A percentile compares a stretch with the other conserved stretches of the same genome.
These are phyloP conservation scores for Ctenopoma kingsleyae DNA, from an alignment of 2,797 vertebrate genomes.

Conservation along the genomic window DNA sequence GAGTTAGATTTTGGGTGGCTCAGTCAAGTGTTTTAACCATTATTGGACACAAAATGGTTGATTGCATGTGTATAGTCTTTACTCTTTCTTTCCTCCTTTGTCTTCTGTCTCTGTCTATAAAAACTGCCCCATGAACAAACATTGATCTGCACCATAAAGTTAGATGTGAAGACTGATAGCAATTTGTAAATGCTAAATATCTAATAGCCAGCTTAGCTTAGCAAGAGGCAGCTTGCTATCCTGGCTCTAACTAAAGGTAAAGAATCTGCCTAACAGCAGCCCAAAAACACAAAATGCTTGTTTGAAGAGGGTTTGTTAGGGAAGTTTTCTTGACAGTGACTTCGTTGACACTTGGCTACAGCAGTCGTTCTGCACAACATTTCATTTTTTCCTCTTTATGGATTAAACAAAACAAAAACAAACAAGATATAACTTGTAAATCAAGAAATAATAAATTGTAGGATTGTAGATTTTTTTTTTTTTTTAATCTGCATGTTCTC, in stretches of 20 bases:
- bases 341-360: too few relatives aligned
- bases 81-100: not conserved
- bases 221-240: not conserved
- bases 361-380: too few relatives aligned
- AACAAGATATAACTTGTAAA: too few relatives aligned
- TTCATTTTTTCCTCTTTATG: too few relatives aligned
- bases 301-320: too few relatives aligned
- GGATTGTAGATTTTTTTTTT: not conserved
- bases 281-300: not conserved
- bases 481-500: constrained; percentile 38
- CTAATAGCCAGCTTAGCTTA: not conserved
- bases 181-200: not conserved
- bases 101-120: constrained; percentile 3
- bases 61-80: constrained; percentile 9
- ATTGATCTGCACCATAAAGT: not conserved
- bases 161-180: not conserved
- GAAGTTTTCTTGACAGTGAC: too few relatives aligned
- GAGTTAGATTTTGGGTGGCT: constrained; percentile 18
- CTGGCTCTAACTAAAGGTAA: not conserved
- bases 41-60: not conserved
- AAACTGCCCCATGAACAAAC: not conserved
- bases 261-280: not conserved
- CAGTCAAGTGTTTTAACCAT: constrained; percentile 21
- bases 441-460: too few relatives aligned
- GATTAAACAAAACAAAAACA: too few relatives aligned